A percentile compares a stretch with the other conserved stretches of the same genome.
Evolutionary conservation across 2,113 vertebrate species (phyloP).

Genomic region (Coptodon bakossiorum): DNA sequence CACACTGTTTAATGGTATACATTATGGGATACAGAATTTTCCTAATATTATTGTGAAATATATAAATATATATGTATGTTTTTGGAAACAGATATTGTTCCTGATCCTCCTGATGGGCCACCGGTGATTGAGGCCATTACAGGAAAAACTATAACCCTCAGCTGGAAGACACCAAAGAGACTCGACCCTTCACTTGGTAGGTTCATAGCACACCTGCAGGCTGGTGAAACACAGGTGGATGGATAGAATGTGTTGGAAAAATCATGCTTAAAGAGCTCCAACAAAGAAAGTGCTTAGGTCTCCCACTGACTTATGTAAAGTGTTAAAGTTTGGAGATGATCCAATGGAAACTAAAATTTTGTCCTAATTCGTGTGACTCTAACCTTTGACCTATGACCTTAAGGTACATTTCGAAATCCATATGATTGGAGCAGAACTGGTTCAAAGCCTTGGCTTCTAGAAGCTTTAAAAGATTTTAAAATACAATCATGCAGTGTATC

Average conservation of each 20-base stretch:
- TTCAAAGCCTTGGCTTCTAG: background rate
- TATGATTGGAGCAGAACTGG: background rate
- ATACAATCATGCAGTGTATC: background rate
- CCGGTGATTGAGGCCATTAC: conserved; percentile 81
- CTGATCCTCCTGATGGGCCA: conserved; percentile 84
- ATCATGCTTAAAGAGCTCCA: background rate
- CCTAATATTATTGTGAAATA: background rate
- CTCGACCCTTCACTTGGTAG: conserved; percentile 83
- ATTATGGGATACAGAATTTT: background rate
- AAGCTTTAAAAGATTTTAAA: background rate
- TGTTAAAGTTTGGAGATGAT: background rate
- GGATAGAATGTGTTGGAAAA: background rate
- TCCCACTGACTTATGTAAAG: background rate
- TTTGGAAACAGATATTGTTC: conserved; percentile 80
- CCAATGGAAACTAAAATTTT: background rate
- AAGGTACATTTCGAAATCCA: background rate
- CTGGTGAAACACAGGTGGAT: background rate
- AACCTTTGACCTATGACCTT: background rate
- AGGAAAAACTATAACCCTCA: conserved; percentile 79
- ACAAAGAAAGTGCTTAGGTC: background rate
- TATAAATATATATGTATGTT: background rate
- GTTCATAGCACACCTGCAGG: background rate
- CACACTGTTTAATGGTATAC: background rate
- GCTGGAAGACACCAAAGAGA: conserved; percentile 86
- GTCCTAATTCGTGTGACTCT: background rate